Percentiles rank a stretch among this genome's conserved stretches.
Evolutionary conservation across 2,113 vertebrate species (phyloP).

Genomic region (Gymnarchus niloticus): DNA sequence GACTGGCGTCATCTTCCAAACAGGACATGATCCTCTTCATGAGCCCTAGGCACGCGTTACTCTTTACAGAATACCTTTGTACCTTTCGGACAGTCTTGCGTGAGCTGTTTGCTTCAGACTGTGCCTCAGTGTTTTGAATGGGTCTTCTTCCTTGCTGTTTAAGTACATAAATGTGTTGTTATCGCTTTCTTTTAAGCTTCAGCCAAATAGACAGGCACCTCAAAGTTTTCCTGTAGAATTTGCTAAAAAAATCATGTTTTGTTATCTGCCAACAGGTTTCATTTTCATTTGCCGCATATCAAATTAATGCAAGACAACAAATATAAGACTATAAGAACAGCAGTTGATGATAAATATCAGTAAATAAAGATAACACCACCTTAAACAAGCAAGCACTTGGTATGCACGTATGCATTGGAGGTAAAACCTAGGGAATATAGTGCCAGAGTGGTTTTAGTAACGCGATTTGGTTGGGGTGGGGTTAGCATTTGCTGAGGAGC

Average conservation of each 20-base stretch:
- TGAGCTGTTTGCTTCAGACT: neutral
- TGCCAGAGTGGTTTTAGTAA: neutral
- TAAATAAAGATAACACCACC: neutral
- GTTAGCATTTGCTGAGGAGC: neutral
- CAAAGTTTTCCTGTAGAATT: neutral
- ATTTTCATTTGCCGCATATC: neutral
- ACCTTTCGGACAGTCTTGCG: neutral
- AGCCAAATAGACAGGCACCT: neutral
- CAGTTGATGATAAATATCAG: neutral
- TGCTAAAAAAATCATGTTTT: neutral
- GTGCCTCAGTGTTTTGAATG: neutral
- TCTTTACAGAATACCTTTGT: neutral
- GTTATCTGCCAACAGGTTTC: neutral
- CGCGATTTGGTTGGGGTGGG: no score
- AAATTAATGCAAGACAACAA: neutral
- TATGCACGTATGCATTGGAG: neutral
- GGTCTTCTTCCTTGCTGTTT: neutral
- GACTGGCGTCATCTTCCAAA: neutral
- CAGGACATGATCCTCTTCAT: no score
- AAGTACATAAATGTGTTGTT: neutral
- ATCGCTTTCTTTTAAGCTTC: neutral
- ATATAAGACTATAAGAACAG: neutral
- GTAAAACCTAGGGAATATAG: neutral
- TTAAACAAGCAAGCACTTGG: neutral
- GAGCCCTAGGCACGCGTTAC: neutral